Evolutionary conservation across 2,113 vertebrate species (phyloP), one percentile per base, ranked within the genome.

Genomic region (Megalops atlanticus): DNA sequence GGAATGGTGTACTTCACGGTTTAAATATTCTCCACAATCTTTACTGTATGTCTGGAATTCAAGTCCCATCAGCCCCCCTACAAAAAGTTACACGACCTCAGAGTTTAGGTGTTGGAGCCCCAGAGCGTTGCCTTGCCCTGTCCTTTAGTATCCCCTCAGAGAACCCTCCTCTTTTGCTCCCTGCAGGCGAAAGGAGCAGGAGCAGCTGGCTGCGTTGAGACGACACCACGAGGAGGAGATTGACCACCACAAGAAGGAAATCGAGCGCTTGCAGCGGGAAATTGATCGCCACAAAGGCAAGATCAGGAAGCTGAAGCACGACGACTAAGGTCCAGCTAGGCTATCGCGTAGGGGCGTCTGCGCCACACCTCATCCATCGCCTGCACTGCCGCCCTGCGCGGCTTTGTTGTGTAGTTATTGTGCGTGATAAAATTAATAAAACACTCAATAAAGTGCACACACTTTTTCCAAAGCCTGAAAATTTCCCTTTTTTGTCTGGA

Each of bases 171-270:
- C 33, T 77, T 80, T 7, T 58, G 0, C 81, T 33, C 45, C 89
- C 84, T 80, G 2, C 86, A 98, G 98, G 93, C 91, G 96, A 58
- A 96, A 94, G 45, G 95, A 95, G 89, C 91, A 70, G 84, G 95
- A 98, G 87, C 96, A 97, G 82, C 87, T 98, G 83, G 86, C 90
- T 0, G 84, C 92, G 0, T 84, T 99, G 76, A 93, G 74, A 83
- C 94, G 95, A 33, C 96, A 98, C 83, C 97, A 99, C 0, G 78
- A 93, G 74, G 96, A 98, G 0, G 98, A 99, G 91, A 99, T 99
- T 0, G 79, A 87, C 0, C 94, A 98, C 84, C 96, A 97, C 84
- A 92, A 94, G 84, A 94, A 95, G 43, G 97, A 98, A 89, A 97
- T 98, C 7, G 95, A 97, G 68, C 95, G 95, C 0, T 91, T 99